Base-by-base conservation (phyloP, 2,888 invertebrate genomes). In the Chironomus riparius region DNA sequence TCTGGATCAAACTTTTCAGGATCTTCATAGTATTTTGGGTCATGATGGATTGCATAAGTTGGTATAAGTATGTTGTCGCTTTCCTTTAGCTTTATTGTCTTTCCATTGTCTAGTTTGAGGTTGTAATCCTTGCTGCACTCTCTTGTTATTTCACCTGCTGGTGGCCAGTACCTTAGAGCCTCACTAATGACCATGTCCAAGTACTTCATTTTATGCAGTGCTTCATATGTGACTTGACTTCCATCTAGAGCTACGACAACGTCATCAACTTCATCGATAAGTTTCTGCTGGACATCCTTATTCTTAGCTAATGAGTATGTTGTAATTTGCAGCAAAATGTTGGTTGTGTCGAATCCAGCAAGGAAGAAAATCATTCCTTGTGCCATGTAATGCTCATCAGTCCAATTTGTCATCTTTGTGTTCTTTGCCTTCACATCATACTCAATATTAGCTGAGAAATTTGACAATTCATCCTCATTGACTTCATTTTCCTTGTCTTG, bases 301-400 rank as follows among this genome's bases (percentile, higher is more conserved):
- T 74, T 47, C 4, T 13, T 47, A 18, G 74, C 65, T 13, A 65
- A 24, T 2, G 13, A 65, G 5, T 65, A 65, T 3, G 21, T 24
- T 5, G 65, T 65, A 3, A 65, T 12, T 24, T 65, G 65, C 0
- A 65, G 24, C 12, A 65, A 13, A 21, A 22, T 24, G n/a, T 65
- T 65, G 2, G 65, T 65, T 3, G 65, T 65, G 22, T 65, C 65
- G 3, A 65, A 65, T 1, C 65, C 65, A 65, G 65, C 65, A 22
- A 87, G 80, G 79, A 88, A 87, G 81, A 88, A 88, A 0, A 87
- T 77, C 3, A 87, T 83, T 73, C 78, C 65, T 24, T 74, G 74
- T 21, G 74, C 65, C 47, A 74, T 38, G 5, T 48, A 22, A 7
- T 68, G 47, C 2, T 74, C 74, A 7, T 74, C 74, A 10, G 28